Evolutionary conservation across 2,113 vertebrate species (phyloP), one percentile per base, ranked within the genome.

Genomic region (Dicaeum eximium): DNA sequence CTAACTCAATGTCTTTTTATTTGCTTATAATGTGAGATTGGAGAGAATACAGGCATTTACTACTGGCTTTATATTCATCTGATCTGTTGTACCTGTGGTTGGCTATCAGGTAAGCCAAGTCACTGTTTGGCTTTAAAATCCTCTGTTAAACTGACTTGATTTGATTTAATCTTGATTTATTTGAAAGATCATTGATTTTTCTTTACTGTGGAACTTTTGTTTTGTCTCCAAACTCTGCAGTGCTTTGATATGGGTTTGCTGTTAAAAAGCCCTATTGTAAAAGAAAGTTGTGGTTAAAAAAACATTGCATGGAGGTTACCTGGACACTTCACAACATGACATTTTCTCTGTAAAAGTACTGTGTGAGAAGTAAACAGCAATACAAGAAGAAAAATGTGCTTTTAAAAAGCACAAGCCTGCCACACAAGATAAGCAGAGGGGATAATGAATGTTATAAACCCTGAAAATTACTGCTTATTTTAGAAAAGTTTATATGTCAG

Each of bases 111-210:
- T 82, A 74, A 93, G 7, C 11, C 78, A 96, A 94, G 44, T 72
- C 81, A 83, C 48, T 72, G 57, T 69, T 72, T 86, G 38, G 21
- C 48, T 96, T 96, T 96, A 77, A 88, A 97, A 80, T 95, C 73
- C 58, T 95, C 54, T 75, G 33, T 91, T 95, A 97, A 96, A 44
- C n/a, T 95, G 45, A 10, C 79, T 96, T 97, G 93, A 97, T 97
- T 97, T 96, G 74, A 97, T 96, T 98, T 97, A 96, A 96, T 97
- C 85, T 95, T 96, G 90, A 92, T 96, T 96, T 96, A 95, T 96
- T 97, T 97, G 95, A 97, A 97, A 97, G 69, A 97, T 93, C 78
- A 96, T 93, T 96, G 96, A 97, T 97, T 98, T 97, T 93, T 96
- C 88, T 92, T 95, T 81, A 67, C 75, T 85, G 60, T 66, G 57